A percentile compares a stretch with the other conserved stretches of the same genome.
Conservation (phyloP, 2,888 invertebrate genomes). For the Rhingia campestris region DNA sequence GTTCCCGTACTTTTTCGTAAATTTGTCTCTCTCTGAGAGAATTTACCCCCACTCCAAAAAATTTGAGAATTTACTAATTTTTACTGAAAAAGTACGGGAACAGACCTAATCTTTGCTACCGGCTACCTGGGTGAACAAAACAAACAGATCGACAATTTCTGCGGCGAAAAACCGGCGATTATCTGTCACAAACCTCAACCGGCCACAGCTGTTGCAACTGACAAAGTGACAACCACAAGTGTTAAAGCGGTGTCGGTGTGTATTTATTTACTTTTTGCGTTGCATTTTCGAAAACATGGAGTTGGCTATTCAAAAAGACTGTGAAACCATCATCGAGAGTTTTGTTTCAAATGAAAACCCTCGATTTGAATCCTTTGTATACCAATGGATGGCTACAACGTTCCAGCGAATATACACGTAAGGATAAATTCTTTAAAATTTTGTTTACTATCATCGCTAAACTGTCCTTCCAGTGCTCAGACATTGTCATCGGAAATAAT, state of each 20-base stretch:
- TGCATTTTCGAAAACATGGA: slow-evolving; percentile 67
- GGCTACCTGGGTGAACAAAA: too few species aligned
- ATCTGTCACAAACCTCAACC: too few species aligned
- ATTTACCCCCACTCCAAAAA: too few species aligned
- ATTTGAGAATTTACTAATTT: too few species aligned
- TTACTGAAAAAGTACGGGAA: too few species aligned
- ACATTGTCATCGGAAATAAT: slow-evolving; percentile 42
- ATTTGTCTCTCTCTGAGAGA: too few species aligned
- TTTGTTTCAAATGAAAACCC: slow-evolving; percentile 70
- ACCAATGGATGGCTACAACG: slow-evolving; percentile 77
- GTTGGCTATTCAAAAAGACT: slow-evolving; percentile 75
- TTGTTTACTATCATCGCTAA: neutral
- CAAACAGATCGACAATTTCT: too few species aligned
- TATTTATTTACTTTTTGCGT: neutral
- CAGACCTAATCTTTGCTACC: too few species aligned
- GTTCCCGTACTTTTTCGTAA: too few species aligned
- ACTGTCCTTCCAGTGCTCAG: slow-evolving; percentile 35
- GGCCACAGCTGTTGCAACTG: neutral
- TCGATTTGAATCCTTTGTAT: slow-evolving; percentile 77
- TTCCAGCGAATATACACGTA: slow-evolving; percentile 78
- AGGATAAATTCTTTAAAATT: neutral
- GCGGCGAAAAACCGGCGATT: too few species aligned
- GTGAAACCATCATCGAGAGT: slow-evolving; percentile 73
- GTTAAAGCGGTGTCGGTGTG: neutral
- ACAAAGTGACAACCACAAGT: neutral